Base-by-base conservation (phyloP, 2,888 invertebrate genomes). In the Drosophila meridiana region DNA sequence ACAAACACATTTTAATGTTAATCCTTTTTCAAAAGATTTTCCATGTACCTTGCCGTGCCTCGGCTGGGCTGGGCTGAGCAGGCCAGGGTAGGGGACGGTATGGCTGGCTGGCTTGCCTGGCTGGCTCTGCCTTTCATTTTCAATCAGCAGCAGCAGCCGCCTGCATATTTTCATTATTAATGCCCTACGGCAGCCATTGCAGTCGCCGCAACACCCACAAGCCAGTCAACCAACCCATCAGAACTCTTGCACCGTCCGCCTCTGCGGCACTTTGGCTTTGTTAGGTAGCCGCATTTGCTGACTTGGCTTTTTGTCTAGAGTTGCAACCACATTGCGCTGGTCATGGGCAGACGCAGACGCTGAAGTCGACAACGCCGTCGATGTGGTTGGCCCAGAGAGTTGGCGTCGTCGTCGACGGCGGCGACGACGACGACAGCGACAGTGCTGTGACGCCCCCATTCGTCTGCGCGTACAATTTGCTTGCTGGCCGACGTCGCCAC, bases 321-420 rank as follows among this genome's bases (percentile, higher is more conserved):
- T 74, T 89, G 87, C 87, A 87, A 89, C 90, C 87, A 83, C 87
- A 90, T 90, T 87, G 87, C 87, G 90, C 78, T 89, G 89, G 84
- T 90, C 84, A 87, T 78, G 90, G 79, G 38, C 87, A 79, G 81
- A 70, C 67, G 66, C 69, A 79, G 81, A 70, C 67, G 66, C 69
- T 50, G 79, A 78, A 53, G 67, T 40, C 52, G 67, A 34, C 61
- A 47, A 38, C 68, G 68, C 14, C 62, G 67, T 62, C 71, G 47
- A 68, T 76, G 78, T 50, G 70, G 77, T 79, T 67, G 62, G 60
- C 76, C 36, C 60, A 52, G 56, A 30, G 60, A 64, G 67, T 70
- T 79, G 77, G 60, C 67, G 80, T 63, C 80, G 40, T 6, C 40
- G 40, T 2, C 40, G 2, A 34, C 13, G 13, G 0, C 38, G 13